Evolutionary conservation across 2,113 vertebrate genomes (phyloP).

Genomic region (Xyrauchen texanus): DNA sequence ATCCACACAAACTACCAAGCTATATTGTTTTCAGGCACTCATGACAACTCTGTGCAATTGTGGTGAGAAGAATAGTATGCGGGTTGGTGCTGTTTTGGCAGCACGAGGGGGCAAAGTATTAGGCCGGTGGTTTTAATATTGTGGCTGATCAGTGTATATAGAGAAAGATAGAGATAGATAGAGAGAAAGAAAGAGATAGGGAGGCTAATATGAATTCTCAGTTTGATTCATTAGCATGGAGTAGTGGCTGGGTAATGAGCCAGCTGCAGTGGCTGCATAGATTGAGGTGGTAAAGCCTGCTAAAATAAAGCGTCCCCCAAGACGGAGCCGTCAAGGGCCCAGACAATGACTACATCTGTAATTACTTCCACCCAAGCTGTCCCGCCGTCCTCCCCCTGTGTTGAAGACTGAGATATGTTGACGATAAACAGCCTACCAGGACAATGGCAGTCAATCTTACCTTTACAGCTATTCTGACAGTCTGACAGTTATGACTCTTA

Average conservation of each 20-base stretch:
- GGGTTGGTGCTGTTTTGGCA: no score
- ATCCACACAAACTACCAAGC: not conserved
- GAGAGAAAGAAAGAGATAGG: no score
- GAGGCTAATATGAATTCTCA: slow-evolving; percentile 50
- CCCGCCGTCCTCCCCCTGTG: slow-evolving; percentile 34
- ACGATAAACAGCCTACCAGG: slow-evolving; percentile 8
- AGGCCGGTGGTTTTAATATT: no score
- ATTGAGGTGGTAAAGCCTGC: slow-evolving; percentile 61
- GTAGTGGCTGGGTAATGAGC: slow-evolving; percentile 55
- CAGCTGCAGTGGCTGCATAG: slow-evolving; percentile 52
- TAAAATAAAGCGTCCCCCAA: slow-evolving; percentile 63
- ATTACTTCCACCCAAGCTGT: slow-evolving; percentile 50
- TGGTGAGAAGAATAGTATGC: no score
- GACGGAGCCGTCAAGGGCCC: slow-evolving; percentile 66
- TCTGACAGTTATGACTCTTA: not conserved
- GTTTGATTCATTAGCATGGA: slow-evolving; percentile 63
- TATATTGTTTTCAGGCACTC: not conserved
- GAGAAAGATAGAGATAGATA: no score
- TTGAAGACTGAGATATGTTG: not conserved
- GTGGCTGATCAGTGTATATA: no score
- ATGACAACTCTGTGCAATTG: not conserved
- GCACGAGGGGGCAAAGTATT: no score
- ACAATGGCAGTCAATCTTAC: no score
- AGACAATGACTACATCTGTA: slow-evolving; percentile 57
- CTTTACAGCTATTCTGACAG: not conserved